phyloP scores from a whole-genome alignment of 2,888 invertebrate genomes.

The Diloba caeruleocephala region DNA sequence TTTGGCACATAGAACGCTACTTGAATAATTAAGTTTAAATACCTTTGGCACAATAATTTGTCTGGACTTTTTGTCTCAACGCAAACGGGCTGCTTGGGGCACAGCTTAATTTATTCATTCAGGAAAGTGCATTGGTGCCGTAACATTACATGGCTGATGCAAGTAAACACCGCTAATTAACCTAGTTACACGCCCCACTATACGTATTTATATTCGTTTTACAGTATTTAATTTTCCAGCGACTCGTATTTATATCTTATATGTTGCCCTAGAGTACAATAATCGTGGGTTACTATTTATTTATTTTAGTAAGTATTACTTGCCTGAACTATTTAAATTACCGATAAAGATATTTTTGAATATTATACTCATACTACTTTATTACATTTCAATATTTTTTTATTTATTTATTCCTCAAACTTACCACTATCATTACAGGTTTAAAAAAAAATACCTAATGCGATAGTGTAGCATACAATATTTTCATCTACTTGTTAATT shows the following conservation, averaged over 20 bases:
- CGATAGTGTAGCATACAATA: no score
- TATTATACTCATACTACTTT: no score
- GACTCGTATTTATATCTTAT: conserved; percentile 23
- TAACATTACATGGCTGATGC: conserved; percentile 51
- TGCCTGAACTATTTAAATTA: no score
- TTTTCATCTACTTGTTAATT: no score
- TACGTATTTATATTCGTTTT: conserved; percentile 44
- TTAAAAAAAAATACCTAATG: no score
- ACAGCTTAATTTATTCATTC: conserved; percentile 56
- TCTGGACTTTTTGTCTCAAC: conserved; percentile 27
- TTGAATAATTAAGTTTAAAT: conserved; percentile 14
- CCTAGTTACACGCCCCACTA: conserved; percentile 51
- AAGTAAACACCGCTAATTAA: conserved; percentile 58
- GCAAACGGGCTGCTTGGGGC: conserved; percentile 33
- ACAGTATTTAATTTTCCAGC: conserved; percentile 42
- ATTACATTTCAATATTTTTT: no score
- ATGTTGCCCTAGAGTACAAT: conserved; percentile 26
- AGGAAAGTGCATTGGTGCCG: conserved; percentile 52
- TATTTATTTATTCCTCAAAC: no score
- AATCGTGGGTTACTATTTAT: no score
- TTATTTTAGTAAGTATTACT: no score
- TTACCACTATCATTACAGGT: no score
- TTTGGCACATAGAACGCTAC: neutral
- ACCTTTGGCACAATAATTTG: conserved; percentile 20
- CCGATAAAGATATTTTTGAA: no score